Evolutionary conservation across 2,888 invertebrate genomes (phyloP).

Genomic region (Synergus itoensis): DNA sequence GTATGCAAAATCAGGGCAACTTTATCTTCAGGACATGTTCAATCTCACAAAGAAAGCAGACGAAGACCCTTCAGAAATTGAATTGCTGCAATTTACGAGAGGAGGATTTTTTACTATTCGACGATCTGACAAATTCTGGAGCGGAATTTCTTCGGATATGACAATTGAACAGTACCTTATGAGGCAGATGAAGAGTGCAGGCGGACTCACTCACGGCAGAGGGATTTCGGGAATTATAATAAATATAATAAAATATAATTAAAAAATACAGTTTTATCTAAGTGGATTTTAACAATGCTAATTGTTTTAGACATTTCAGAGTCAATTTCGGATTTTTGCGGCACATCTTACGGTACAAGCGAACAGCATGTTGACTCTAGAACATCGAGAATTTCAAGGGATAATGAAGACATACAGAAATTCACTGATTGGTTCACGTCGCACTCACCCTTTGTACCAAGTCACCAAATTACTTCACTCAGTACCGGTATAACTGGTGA

Average conservation of each 20-base stretch:
- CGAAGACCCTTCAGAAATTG: conserved; percentile 44
- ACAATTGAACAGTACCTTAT: conserved; percentile 54
- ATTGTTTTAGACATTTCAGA: conserved; percentile 58
- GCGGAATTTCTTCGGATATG: conserved; percentile 49
- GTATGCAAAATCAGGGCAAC: conserved; percentile 68
- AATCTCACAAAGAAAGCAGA: conserved; percentile 53
- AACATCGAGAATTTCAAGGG: conserved; percentile 50
- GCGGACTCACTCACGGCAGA: conserved; percentile 61
- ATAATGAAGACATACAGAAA: conserved; percentile 8
- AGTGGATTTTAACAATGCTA: conserved; percentile 62
- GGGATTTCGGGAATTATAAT: conserved; percentile 61
- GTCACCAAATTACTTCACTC: neutral
- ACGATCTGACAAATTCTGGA: conserved; percentile 57
- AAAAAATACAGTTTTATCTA: conserved; percentile 60
- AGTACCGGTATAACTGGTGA: neutral
- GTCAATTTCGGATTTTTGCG: conserved; percentile 54
- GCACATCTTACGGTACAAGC: conserved; percentile 51
- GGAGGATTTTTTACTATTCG: conserved; percentile 56
- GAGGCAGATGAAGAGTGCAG: conserved; percentile 60
- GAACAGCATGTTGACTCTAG: conserved; percentile 65
- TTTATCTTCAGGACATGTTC: conserved; percentile 73
- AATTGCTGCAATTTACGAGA: conserved; percentile 53
- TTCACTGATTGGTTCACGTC: neutral
- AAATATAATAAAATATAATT: too few species aligned
- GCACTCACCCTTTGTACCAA: neutral